phyloP scores from a whole-genome alignment of 2,113 vertebrate species.

The Steatornis caripensis region DNA sequence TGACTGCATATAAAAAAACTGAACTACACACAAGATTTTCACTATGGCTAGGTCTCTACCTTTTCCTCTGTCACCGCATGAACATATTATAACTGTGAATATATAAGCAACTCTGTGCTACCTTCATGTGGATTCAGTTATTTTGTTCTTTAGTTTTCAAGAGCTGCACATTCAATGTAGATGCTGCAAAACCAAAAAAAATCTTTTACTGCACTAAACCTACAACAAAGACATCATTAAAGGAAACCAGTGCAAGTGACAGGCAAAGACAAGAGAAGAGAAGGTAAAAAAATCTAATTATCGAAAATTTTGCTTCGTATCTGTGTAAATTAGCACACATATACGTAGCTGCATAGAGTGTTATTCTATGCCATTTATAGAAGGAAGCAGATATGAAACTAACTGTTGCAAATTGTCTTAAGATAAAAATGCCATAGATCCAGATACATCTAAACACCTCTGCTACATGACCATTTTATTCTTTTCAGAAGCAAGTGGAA shows the following conservation, averaged over 20 bases:
- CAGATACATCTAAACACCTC: neutral
- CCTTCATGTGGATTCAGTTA: neutral
- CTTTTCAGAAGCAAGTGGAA: neutral
- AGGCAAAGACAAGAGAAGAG: neutral
- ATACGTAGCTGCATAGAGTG: neutral
- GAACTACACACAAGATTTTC: neutral
- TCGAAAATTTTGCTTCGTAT: neutral
- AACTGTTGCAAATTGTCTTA: neutral
- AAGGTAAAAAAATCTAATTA: neutral
- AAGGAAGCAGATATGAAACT: neutral
- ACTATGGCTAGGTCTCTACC: neutral
- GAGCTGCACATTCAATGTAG: neutral
- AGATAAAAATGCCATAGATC: neutral
- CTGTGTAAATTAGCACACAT: neutral
- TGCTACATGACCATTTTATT: neutral
- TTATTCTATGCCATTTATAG: neutral
- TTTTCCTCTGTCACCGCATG: neutral
- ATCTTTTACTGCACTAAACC: neutral
- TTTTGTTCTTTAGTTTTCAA: neutral
- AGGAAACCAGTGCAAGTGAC: neutral
- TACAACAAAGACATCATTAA: neutral
- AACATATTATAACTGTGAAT: neutral
- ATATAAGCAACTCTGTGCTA: neutral
- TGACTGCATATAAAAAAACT: neutral
- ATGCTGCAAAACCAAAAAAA: neutral